Percentiles rank a stretch among this genome's conserved stretches.
Evolutionary conservation across 2,113 vertebrate species (phyloP).

Genomic region (Suricata suricatta): DNA sequence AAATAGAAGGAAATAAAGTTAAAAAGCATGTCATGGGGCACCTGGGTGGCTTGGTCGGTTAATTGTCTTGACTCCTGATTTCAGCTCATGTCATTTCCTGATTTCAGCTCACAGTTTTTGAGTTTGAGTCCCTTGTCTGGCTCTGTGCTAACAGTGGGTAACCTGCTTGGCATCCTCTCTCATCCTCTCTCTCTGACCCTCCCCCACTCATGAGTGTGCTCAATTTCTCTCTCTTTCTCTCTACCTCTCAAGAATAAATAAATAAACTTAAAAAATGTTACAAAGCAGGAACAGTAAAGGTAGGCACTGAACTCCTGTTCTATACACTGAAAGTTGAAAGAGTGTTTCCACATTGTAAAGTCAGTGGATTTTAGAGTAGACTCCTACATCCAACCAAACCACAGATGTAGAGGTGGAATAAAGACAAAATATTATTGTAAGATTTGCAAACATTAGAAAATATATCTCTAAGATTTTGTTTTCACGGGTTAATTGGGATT

Average conservation of each 20-base stretch:
- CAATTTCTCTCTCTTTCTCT: no score
- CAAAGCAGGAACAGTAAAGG: neutral
- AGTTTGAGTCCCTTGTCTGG: no score
- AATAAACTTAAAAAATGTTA: neutral
- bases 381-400: neutral
- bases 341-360: fast-evolving
- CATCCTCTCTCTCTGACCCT: no score
- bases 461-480: neutral
- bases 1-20: neutral
- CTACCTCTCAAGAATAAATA: no score
- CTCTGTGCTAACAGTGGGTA: no score
- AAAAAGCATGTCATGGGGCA: neutral
- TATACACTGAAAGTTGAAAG: neutral
- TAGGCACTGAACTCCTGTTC: fast-evolving
- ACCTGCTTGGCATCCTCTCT: no score
- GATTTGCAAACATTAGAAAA: neutral
- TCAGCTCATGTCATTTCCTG: no score
- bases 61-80: no score
- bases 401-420: neutral
- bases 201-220: no score
- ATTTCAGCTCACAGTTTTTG: no score
- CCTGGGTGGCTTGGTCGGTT: no score
- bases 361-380: neutral
- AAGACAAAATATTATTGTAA: neutral
- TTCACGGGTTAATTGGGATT: neutral